Conservation (phyloP, 2,797 vertebrate genomes). For the Petrocephalus schoutedeni region DNA sequence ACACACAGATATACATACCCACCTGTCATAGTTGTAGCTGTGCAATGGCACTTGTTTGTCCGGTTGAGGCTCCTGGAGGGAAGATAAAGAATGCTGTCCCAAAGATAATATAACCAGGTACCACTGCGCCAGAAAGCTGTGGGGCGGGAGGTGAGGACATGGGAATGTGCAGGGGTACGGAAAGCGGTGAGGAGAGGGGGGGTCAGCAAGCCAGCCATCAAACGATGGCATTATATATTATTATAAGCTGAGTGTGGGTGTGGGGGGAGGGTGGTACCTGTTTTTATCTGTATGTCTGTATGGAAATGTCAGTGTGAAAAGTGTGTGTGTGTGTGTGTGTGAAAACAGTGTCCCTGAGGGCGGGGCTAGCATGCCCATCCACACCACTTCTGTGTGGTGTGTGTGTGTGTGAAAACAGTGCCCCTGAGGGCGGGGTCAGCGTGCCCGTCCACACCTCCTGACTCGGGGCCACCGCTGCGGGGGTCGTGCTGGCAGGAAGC, state of each 20-base stretch:
- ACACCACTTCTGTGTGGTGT: constrained; percentile 44
- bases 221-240: background rate
- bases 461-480: constrained; percentile 36
- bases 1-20: background rate
- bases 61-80: constrained; percentile 52
- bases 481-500: constrained; percentile 39
- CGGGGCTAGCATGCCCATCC: background rate
- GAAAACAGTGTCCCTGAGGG: background rate
- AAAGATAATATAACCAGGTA: background rate
- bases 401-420: background rate
- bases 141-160: background rate
- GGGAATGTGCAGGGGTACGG: background rate
- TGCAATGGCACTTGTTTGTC: constrained; percentile 58
- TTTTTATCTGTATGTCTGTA: background rate
- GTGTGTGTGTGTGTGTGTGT: background rate
- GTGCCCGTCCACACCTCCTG: constrained; percentile 47
- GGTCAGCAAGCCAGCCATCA: background rate
- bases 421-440: background rate
- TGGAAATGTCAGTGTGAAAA: background rate
- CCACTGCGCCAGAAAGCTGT: background rate
- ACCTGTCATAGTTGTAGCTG: constrained; percentile 65
- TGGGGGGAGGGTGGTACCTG: background rate
- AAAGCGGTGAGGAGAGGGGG: background rate
- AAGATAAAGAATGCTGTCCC: constrained; percentile 21
- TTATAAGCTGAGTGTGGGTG: background rate